Percentiles rank a stretch among this genome's conserved stretches.
These are phyloP conservation scores for Drosophila barbarae DNA, from an alignment of 2,888 invertebrate genomes.

Conservation along the genomic window DNA sequence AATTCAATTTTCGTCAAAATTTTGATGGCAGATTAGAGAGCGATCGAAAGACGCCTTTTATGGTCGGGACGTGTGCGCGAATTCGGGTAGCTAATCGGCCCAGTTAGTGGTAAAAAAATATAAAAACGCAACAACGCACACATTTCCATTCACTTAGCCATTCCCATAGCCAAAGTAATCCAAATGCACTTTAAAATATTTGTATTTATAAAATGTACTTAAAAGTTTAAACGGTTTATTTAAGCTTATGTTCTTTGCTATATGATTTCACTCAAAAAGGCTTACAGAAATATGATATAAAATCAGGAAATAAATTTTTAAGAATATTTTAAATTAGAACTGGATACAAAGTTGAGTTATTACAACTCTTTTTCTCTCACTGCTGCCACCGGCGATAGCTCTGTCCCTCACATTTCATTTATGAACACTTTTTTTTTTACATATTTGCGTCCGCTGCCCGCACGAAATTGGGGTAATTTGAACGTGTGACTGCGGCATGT, in stretches of 20 bases:
- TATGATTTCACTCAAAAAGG: background rate
- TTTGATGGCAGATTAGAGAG: conserved; percentile 55
- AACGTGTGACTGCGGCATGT: conserved; percentile 64
- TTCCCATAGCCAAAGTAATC: conserved; percentile 39
- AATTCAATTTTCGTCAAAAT: conserved; percentile 67
- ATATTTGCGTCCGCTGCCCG: conserved; percentile 51
- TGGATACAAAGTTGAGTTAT: too few relatives aligned
- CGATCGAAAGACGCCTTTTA: conserved; percentile 58
- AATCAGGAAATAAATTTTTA: background rate
- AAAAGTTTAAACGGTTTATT: background rate
- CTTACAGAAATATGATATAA: background rate
- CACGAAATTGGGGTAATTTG: conserved; percentile 75
- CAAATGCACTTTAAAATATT: background rate
- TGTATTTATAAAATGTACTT: background rate
- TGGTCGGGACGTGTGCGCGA: conserved; percentile 70
- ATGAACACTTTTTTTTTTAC: conserved; percentile 59
- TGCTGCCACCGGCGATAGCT: conserved; percentile 15
- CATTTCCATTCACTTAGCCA: conserved; percentile 36
- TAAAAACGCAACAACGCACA: conserved; percentile 10
- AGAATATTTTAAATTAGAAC: background rate
- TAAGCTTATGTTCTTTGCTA: background rate
- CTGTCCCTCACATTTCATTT: conserved; percentile 67
- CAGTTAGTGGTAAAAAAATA: conserved; percentile 34
- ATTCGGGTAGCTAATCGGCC: conserved; percentile 73
- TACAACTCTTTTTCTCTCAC: background rate